Base-by-base conservation (phyloP, 2,113 vertebrate genomes). In the Seriola aureovittata region DNA sequence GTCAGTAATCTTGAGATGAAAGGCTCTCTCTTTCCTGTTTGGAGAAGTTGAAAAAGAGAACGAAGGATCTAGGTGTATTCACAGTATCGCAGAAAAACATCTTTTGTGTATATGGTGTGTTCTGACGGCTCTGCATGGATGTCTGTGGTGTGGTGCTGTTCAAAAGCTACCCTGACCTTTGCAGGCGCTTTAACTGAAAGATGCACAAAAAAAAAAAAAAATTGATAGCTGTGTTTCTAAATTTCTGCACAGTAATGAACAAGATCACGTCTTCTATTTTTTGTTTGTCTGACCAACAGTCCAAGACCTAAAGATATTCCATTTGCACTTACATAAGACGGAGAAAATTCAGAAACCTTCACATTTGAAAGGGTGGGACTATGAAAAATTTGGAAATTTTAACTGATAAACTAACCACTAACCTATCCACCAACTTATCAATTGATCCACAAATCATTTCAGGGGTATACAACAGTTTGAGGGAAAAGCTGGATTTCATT, bases 401-500 rank as follows among this genome's bases (percentile, higher is more conserved):
- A 34, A 68, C 16, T 40, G 12, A 69, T 25, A 29, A 82, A 42
- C 23, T 50, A 13, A 46, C 17, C 3, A 12, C 42, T 2, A 29
- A 29, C 36, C 11, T 29, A 16, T 38, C 44, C 21, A 5, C 34
- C 63, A 77, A 58, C 11, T 46, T 13, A 9, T 13, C 1, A 1
- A 57, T 23, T 57, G 38, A 68, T 48, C 40, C 62, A 16, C 7
- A 46, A 23, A 62, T 63, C 9, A 1, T 64, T 75, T 55, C 44
- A 60, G 6, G 6, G 13, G 3, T 76, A 34, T 32, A 52, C 36
- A 46, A 8, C 16, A 65, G 42, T 70, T 40, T 70, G 63, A 55
- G 40, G 67, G 58, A 74, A 71, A 86, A 78, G 57, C 80, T 34
- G 66, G 42, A 84, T 84, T 80, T 63, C 52, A 42, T 84, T 55